Base-by-base conservation (phyloP, 1,140 invertebrate genomes). In the Danaus plexippus region DNA sequence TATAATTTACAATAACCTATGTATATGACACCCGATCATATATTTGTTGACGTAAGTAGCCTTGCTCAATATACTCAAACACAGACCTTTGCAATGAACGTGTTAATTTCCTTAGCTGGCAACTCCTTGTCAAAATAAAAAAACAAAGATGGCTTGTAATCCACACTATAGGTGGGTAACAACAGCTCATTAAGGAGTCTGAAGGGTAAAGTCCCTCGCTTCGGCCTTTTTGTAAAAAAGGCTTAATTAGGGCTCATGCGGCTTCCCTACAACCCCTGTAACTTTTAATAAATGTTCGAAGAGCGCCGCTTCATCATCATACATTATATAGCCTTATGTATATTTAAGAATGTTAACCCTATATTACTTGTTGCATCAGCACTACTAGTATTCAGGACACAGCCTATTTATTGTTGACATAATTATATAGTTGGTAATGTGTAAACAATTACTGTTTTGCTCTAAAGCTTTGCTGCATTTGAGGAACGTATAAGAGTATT, bases 271-370 rank as follows among this genome's bases (percentile, higher is more conserved):
- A 73, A 75, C 77, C 80, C 77, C 83, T 80, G 82, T 84, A 84
- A 84, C 83, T 84, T 86, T 86, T 84, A 86, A 84, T 84, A 86
- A 84, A 82, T 81, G 83, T 74, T 79, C 77, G 80, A 73, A 69
- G 67, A 75, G 73, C 60, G 71, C 72, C 73, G 44, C 47, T 76
- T 76, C 22, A 32, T 73, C 69, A 72, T 68, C 55, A 58, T 63
- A 62, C 67, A 69, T 45, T 48, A 67, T 64, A 56, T 47, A 54
- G 50, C 41, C n/a, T 45, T 40, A 54, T 52, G 18, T 42, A 43
- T 47, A 47, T 59, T 45, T 67, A 59, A 53, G 11, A 59, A 55
- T 32, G 18, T 32, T 32, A 32, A 32, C 22, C 22, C 22, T 32
- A 32, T 32, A 32, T 32, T 32, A 32, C 22, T 32, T 32, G 22